Evolutionary conservation across 1,140 invertebrate genomes (phyloP), one percentile per base, ranked within the genome.

Genomic region (Argopecten irradians): DNA sequence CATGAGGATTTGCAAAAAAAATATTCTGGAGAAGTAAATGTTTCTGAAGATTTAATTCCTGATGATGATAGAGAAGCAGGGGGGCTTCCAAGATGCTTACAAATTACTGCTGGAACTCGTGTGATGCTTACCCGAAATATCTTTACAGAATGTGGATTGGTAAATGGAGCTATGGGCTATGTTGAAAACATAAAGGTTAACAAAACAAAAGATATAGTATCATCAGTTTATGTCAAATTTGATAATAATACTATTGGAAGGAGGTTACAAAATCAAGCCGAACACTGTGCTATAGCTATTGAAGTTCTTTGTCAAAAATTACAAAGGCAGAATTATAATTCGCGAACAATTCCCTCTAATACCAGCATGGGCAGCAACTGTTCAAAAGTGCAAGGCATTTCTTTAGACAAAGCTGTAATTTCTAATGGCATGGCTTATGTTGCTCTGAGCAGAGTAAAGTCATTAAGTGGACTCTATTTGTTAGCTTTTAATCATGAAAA

Each of bases 371-470:
- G 87, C 90, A 22, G 87, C 85, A 82, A 91, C 90, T 82, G 86
- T 91, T 55, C 89, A 91, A 91, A 91, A 87, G 85, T 91, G 34
- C 90, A 91, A 91, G 90, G 90, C 5, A 83, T 88, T 43, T 90
- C 89, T 35, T 85, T 91, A 83, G 39, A 89, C 83, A 85, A 82
- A 28, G 85, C 86, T 84, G 85, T 46, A 13, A 36, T 91, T 91
- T 87, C 88, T 82, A 85, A 89, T 34, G 90, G 89, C n/a, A 90
- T 90, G 89, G 83, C 39, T 55, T 91, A 90, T 91, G 90, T 91
- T 87, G 87, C 89, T 85, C 86, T 90, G 14, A 91, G 90, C 84
- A 84, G 90, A 84, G 71, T 91, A 34, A 71, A 11, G 46, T 55
- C 86, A 22, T 55, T 89, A 34, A 82, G 82, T 32, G 90, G 88